Base-by-base conservation (phyloP, 30 jellyfish, hydroid and myxozoan genomes). In the Haliclystus octoradiatus region DNA sequence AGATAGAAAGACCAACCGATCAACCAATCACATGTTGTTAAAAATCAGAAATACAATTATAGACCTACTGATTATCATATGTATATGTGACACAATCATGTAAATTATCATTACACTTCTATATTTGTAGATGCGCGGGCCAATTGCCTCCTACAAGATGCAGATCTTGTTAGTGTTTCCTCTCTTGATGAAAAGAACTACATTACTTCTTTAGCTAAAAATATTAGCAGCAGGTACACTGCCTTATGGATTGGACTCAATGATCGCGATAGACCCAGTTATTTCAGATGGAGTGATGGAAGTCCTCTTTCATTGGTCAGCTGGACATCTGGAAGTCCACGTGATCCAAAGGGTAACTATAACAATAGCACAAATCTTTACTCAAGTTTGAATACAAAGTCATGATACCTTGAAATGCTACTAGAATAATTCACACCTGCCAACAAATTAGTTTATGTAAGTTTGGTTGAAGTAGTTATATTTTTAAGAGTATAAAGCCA, bases 111-210 rank as follows among this genome's bases (percentile, higher is more conserved):
- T n/a, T n/a, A n/a, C n/a, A n/a, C n/a, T n/a, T n/a, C n/a, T n/a
- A n/a, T n/a, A n/a, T 32, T 46, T 77, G 40, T 52, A 88, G 97
- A 93, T 75, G 97, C 97, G 3, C 68, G 92, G 50, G 86, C 95
- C 1, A 80, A 73, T 46, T 88, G 97, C 51, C 25, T 70, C 26
- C 75, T 82, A 7, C 83, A 80, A 33, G 79, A 82, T 74, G 93
- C 92, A 1, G 89, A 80, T 47, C 83, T 88, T 47, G 31, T 88
- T 63, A 88, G 97, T 61, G 60, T 88, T 23, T 75, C 85, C 1
- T 62, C 94, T 3, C 29, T 49, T 26, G 50, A 28, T 5, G 97
- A 88, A 63, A 32, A 31, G 50, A 23, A 15, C 12, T 80, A 35
- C 70, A 40, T 88, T n/a, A 68, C 52, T n/a, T 27, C 22, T 1